These are phyloP conservation scores for Drosophila parthenogenetica DNA, from an alignment of 2,888 invertebrate genomes.

Conservation along the genomic window DNA sequence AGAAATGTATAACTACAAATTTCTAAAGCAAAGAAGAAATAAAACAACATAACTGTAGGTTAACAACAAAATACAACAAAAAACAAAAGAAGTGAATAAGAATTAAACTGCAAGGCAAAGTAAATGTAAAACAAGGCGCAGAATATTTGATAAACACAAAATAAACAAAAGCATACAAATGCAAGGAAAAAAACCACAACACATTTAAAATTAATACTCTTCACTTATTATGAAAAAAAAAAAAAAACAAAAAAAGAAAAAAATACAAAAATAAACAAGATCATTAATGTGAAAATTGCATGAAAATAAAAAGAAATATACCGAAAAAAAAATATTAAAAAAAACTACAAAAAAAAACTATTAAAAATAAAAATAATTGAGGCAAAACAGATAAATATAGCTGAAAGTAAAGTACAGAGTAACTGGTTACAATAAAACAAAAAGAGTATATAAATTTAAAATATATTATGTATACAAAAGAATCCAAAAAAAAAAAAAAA, in stretches of 20 bases:
- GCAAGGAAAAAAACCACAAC: constrained; percentile 56
- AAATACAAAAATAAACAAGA: constrained; percentile 48
- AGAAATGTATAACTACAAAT: constrained; percentile 67
- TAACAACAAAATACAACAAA: constrained; percentile 66
- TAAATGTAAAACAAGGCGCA: constrained; percentile 31
- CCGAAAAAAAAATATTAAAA: constrained; percentile 39
- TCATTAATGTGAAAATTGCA: constrained; percentile 70
- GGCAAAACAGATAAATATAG: constrained; percentile 59
- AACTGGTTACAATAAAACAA: constrained; percentile 79
- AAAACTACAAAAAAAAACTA: constrained; percentile 18
- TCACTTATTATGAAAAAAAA: constrained; percentile 76
- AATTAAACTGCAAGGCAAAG: constrained; percentile 39
- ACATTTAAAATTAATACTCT: constrained; percentile 78
- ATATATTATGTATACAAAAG: constrained; percentile 74
- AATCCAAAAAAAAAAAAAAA: constrained; percentile 49
- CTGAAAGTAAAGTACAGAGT: constrained; percentile 72
- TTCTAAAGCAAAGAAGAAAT: constrained; percentile 49
- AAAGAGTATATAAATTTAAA: constrained; percentile 63
- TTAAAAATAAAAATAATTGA: constrained; percentile 46
- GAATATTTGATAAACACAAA: constrained; percentile 45
- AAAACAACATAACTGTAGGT: constrained; percentile 72
- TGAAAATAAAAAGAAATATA: constrained; percentile 54
- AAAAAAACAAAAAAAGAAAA: constrained; percentile 38
- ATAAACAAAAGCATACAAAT: constrained; percentile 56
- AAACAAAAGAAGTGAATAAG: constrained; percentile 48